A percentile compares a stretch with the other conserved stretches of the same genome.
phyloP scores from a whole-genome alignment of 1,140 invertebrate genomes.

The Neodiprion virginianus region DNA sequence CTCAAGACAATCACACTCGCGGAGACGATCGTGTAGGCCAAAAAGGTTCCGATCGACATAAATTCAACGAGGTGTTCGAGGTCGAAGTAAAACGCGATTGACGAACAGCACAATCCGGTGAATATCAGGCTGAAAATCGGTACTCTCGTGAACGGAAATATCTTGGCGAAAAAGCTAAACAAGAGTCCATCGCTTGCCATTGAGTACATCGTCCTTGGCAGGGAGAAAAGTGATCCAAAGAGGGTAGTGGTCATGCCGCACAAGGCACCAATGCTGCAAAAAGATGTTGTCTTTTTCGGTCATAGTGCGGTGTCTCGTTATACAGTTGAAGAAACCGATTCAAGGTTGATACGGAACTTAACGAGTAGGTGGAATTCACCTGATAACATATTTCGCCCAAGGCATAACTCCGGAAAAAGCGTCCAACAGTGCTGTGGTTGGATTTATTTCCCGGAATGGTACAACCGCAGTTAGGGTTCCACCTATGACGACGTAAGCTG shows the following conservation, averaged over 20 bases:
- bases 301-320: background rate
- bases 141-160: conserved; percentile 75
- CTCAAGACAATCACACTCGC: conserved; percentile 87
- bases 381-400: conserved; percentile 88
- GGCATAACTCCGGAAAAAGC: conserved; percentile 77
- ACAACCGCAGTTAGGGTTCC: conserved; percentile 84
- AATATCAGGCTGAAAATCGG: conserved; percentile 82
- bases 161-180: conserved; percentile 77
- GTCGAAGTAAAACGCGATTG: conserved; percentile 87
- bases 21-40: conserved; percentile 91
- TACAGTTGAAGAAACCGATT: background rate
- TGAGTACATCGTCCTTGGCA: conserved; percentile 85
- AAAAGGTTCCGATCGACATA: conserved; percentile 91
- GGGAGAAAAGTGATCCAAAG: conserved; percentile 82
- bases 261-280: conserved; percentile 78
- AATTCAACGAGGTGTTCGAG: conserved; percentile 92
- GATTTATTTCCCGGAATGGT: conserved; percentile 77
- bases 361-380: conserved; percentile 30
- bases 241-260: conserved; percentile 90
- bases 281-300: conserved; percentile 17
- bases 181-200: conserved; percentile 90
- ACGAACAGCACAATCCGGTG: conserved; percentile 77
- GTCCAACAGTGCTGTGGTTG: conserved; percentile 82
- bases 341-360: background rate
- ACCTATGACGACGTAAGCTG: conserved; percentile 83